phyloP scores from a whole-genome alignment of 2,888 invertebrate genomes.

The Epinotia demarniana region DNA sequence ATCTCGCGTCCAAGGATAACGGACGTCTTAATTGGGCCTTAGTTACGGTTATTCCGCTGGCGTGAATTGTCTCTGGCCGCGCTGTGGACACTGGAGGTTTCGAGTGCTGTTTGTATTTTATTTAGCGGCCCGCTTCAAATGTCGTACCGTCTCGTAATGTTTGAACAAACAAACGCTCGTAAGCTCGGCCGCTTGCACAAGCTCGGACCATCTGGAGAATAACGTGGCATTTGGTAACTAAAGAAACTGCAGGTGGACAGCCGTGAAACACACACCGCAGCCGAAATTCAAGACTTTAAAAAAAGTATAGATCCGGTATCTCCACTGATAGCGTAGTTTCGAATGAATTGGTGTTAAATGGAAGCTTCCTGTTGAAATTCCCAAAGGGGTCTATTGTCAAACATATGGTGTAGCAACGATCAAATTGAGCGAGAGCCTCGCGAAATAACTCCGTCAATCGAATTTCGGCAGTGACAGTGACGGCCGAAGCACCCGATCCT shows the following conservation, averaged over 20 bases:
- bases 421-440: constrained; percentile 80
- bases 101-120: constrained; percentile 80
- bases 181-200: constrained; percentile 76
- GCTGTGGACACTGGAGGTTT: constrained; percentile 72
- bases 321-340: constrained; percentile 72
- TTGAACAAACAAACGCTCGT: constrained; percentile 78
- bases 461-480: constrained; percentile 67
- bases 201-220: constrained; percentile 79
- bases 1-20: constrained; percentile 77
- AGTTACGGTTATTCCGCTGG: constrained; percentile 74
- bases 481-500: constrained; percentile 64
- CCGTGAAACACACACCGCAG: constrained; percentile 56
- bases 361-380: constrained; percentile 81
- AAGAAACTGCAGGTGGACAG: constrained; percentile 62
- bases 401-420: constrained; percentile 75
- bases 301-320: constrained; percentile 68
- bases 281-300: constrained; percentile 71
- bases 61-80: constrained; percentile 70
- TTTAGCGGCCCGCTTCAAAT: constrained; percentile 83
- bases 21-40: constrained; percentile 79
- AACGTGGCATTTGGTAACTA: constrained; percentile 78
- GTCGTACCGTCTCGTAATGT: constrained; percentile 83
- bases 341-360: constrained; percentile 82
- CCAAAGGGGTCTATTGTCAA: constrained; percentile 72
- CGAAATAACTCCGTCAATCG: constrained; percentile 70